Evolutionary conservation across 2,797 vertebrate genomes (phyloP), one percentile per base, ranked within the genome.

Genomic region (Poecile montanus): DNA sequence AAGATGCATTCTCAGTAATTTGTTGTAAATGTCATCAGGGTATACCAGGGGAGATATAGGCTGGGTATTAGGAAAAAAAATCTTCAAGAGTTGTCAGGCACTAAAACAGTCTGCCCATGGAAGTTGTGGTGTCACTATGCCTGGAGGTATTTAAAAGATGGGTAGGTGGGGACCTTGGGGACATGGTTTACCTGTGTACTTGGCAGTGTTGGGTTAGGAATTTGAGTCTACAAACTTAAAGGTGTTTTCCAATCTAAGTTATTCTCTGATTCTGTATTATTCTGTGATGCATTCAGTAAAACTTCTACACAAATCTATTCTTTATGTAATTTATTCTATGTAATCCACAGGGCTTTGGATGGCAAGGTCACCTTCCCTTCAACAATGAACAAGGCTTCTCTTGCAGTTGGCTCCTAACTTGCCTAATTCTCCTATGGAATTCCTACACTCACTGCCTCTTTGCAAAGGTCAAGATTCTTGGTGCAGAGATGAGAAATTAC

Each of bases 231-330:
- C 0, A 0, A 27, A n/a, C 20, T 44, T 13, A 50, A 20, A 51
- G 10, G 11, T 30, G 18, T 57, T 57, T 76, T 63, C 4, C 16
- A 26, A 16, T 29, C 17, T 18, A 45, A 63, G 18, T 30, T 12
- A 32, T 25, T 40, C 11, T 34, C 5, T 30, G 34, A 11, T 40
- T 67, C 13, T 40, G 5, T 29, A 30, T 29, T 27, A 62, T 34
- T 51, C 11, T 21, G 15, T n/a, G 25, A 11, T 61, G 4, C 10
- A 42, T 16, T 63, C 32, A 45, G 51, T 56, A 77, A 77, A 76
- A 21, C 5, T 48, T 42, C 34, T 50, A 6, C 11, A 16, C 54
- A 65, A 77, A 57, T 0, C 2, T 65, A 0, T 38, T 36, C 3
- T 60, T 58, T 68, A 40, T 40, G 38, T 40, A 40, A 40, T 40